Conservation (phyloP, 2,113 vertebrate species). For the Percina caprodes region DNA sequence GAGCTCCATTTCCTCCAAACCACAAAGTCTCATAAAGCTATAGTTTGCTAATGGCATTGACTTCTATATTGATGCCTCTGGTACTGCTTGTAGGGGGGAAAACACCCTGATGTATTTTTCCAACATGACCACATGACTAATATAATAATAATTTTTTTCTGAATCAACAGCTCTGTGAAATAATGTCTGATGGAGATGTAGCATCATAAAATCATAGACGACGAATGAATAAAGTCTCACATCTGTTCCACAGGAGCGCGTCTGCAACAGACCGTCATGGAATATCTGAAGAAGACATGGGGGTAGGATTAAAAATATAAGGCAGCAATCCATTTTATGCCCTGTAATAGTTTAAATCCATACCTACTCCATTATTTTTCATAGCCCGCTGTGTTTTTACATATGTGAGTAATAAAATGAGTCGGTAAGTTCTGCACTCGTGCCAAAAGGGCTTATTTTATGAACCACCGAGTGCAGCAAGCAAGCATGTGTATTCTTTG, state of each 20-base stretch:
- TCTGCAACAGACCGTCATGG: slow-evolving; percentile 27
- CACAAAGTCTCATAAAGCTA: slow-evolving; percentile 78
- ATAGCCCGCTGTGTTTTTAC: slow-evolving; percentile 53
- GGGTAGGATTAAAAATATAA: slow-evolving; percentile 13
- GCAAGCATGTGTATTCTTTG: slow-evolving; percentile 31
- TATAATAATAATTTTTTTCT: too few relatives aligned
- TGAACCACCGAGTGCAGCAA: slow-evolving; percentile 29
- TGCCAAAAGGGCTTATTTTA: slow-evolving; percentile 59
- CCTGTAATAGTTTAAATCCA: slow-evolving; percentile 23
- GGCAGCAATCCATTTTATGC: slow-evolving; percentile 16
- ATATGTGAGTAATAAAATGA: slow-evolving; percentile 72
- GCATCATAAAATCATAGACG: slow-evolving; percentile 32
- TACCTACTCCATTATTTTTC: slow-evolving; percentile 23
- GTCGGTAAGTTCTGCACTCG: slow-evolving; percentile 26
- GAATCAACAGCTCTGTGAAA: slow-evolving; percentile 65
- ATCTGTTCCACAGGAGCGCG: slow-evolving; percentile 19
- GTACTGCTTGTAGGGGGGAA: slow-evolving; percentile 67
- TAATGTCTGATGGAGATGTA: slow-evolving; percentile 53
- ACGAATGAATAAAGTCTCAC: slow-evolving; percentile 13
- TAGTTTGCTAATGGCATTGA: slow-evolving; percentile 60
- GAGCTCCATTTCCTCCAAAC: slow-evolving; percentile 73
- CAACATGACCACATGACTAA: slow-evolving; percentile 61
- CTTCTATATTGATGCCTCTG: slow-evolving; percentile 62
- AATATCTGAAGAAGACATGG: slow-evolving; percentile 43
- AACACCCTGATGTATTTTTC: slow-evolving; percentile 70